Conservation (phyloP, 2,797 vertebrate species). For the Syncerus caffer region DNA sequence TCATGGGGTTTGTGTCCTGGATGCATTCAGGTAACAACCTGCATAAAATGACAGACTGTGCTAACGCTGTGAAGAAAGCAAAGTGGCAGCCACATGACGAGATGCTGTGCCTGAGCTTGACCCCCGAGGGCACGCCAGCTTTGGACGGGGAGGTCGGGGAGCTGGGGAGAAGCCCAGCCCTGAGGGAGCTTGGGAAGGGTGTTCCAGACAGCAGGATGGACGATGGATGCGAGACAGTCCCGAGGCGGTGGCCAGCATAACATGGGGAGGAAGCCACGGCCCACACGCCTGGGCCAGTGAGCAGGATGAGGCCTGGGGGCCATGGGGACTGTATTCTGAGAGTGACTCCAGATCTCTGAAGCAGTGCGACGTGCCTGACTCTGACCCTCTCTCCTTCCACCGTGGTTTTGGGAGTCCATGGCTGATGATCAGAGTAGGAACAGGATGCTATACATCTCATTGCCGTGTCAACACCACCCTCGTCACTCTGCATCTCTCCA, state of each 20-base stretch:
- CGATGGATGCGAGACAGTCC: rapidly evolving
- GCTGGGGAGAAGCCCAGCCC: neutral
- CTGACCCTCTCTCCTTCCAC: neutral
- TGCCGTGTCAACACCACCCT: rapidly evolving
- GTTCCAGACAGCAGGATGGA: rapidly evolving
- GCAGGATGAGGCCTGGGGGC: rapidly evolving
- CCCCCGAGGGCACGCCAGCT: neutral
- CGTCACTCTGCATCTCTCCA: rapidly evolving
- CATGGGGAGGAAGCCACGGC: rapidly evolving
- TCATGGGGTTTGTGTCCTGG: rapidly evolving
- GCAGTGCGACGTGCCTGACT: rapidly evolving
- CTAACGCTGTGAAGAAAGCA: rapidly evolving
- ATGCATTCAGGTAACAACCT: rapidly evolving
- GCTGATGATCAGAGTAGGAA: rapidly evolving
- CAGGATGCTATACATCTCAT: rapidly evolving
- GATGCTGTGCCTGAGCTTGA: neutral
- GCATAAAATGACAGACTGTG: rapidly evolving
- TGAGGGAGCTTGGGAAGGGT: neutral
- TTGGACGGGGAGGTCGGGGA: rapidly evolving
- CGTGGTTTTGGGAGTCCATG: neutral
- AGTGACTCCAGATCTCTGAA: no score
- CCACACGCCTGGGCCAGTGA: rapidly evolving
- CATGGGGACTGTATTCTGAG: neutral
- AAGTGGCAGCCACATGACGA: rapidly evolving
- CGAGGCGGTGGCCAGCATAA: rapidly evolving